Percentiles rank a stretch among this genome's conserved stretches.
Evolutionary conservation across 2,113 vertebrate genomes (phyloP).

Genomic region (Ceratotherium simum): DNA sequence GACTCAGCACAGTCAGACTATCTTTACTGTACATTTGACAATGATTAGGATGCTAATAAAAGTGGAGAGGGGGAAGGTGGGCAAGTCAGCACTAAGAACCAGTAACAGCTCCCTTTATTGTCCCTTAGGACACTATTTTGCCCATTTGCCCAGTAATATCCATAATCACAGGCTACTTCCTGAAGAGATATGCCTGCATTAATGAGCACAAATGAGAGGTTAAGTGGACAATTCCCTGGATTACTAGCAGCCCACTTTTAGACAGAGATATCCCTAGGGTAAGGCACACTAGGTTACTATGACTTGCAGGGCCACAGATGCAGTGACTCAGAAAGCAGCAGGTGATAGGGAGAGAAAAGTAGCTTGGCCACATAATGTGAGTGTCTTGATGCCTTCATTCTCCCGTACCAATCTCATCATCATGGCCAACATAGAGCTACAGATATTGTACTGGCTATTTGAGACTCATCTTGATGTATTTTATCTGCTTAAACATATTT

Average conservation of each 20-base stretch:
- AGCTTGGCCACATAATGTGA: neutral
- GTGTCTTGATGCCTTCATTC: neutral
- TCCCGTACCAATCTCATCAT: neutral
- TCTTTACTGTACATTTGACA: neutral
- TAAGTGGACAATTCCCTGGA: neutral
- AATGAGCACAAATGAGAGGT: neutral
- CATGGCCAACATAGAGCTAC: neutral
- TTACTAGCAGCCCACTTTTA: neutral
- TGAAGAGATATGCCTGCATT: neutral
- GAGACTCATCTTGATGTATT: neutral
- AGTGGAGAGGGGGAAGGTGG: neutral
- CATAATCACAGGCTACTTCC: neutral
- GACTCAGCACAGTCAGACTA: neutral
- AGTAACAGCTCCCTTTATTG: neutral
- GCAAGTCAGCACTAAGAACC: neutral
- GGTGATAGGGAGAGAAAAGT: neutral
- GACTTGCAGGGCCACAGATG: neutral
- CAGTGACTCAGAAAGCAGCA: neutral
- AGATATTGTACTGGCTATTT: neutral
- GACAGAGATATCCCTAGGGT: neutral
- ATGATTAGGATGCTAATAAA: neutral
- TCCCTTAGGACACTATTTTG: neutral
- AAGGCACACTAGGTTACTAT: neutral
- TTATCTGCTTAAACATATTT: neutral
- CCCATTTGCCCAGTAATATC: neutral